A percentile compares a stretch with the other conserved stretches of the same genome.
These are phyloP conservation scores for Halcyon leucocephala DNA, from an alignment of 2,797 vertebrate genomes.

Conservation along the genomic window DNA sequence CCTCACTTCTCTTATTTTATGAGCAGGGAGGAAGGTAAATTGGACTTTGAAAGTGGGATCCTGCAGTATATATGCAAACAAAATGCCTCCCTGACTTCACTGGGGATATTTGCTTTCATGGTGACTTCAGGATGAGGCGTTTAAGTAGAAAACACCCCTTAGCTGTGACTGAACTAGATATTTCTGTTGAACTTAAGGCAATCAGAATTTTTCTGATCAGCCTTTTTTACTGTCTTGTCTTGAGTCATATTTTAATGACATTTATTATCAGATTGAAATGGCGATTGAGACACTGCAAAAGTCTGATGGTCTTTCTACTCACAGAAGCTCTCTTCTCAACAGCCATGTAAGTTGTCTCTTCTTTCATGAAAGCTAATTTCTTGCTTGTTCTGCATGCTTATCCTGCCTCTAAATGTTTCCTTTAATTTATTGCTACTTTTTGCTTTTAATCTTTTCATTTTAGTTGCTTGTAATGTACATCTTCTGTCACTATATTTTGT, in stretches of 20 bases:
- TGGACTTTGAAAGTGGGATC: not conserved
- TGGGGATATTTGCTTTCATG: not conserved
- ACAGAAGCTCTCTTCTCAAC: conserved; percentile 85
- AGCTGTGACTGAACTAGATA: conserved; percentile 46
- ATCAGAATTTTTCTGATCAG: conserved; percentile 76
- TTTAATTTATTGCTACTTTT: conserved; percentile 64
- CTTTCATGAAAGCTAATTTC: conserved; percentile 66
- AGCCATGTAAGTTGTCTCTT: conserved; percentile 83
- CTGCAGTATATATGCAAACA: conserved; percentile 1
- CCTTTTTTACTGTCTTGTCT: conserved; percentile 82
- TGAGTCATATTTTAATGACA: conserved; percentile 84
- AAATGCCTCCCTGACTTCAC: not conserved
- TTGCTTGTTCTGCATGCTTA: conserved; percentile 80
- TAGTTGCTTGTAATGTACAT: conserved; percentile 46
- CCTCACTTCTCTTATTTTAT: conserved; percentile 53
- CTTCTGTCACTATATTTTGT: conserved; percentile 39
- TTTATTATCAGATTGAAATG: conserved; percentile 79
- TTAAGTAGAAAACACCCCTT: conserved; percentile 52
- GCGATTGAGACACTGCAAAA: conserved; percentile 84
- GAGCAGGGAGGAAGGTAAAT: not conserved
- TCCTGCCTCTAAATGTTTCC: conserved; percentile 75
- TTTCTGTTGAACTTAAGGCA: conserved; percentile 66
- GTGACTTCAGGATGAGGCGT: not conserved
- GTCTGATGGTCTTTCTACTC: conserved; percentile 85
- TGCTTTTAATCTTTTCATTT: conserved; percentile 69